Base-by-base conservation (phyloP, 2,797 vertebrate species). In the Epinephelus coioides region DNA sequence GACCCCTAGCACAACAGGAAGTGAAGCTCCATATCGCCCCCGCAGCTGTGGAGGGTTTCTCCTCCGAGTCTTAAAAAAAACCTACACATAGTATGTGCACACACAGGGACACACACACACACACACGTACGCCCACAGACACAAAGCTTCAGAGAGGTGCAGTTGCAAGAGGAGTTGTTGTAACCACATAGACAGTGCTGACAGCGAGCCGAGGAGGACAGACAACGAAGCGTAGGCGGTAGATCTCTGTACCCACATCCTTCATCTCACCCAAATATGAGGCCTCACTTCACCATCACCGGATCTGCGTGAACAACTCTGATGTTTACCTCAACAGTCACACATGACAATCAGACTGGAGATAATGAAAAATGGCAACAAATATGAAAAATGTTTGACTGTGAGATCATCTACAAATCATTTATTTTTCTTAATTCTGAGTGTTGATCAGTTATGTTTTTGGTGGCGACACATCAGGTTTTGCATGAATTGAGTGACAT, bases 1-100 rank as follows among this genome's bases (percentile, higher is more conserved):
- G 92, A 86, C 92, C 81, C 65, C 65, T 40, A 79, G 72, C 49
- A 49, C 75, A 92, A 92, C 93, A 95, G 95, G 92, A 96, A 96
- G 88, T 71, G 83, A 87, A 88, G 89, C 82, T 88, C 89, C 91
- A 81, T 86, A 80, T 78, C 83, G 55, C 38, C 90, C 87, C 89
- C 91, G 44, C 91, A 86, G 89, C 73, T 85, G 91, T 54, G 70
- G 83, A 91, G 89, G 85, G 89, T 76, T 90, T 88, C 90, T 93
- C 90, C 78, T 88, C 68, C 51, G 17, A 76, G 74, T 65, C 70
- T 51, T 19, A 21, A 66, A 83, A 78, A 65, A 74, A 69, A 34
- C 56, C 60, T 55, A 23, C 70, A 57, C 47, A 14, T 18, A 46
- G 50, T 49, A 23, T n/a, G 17, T 13, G 34, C 7, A 46, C n/a